A percentile compares a stretch with the other conserved stretches of the same genome.
Evolutionary conservation across 2,797 vertebrate genomes (phyloP).

Genomic region (Pantherophis vulpinus): DNA sequence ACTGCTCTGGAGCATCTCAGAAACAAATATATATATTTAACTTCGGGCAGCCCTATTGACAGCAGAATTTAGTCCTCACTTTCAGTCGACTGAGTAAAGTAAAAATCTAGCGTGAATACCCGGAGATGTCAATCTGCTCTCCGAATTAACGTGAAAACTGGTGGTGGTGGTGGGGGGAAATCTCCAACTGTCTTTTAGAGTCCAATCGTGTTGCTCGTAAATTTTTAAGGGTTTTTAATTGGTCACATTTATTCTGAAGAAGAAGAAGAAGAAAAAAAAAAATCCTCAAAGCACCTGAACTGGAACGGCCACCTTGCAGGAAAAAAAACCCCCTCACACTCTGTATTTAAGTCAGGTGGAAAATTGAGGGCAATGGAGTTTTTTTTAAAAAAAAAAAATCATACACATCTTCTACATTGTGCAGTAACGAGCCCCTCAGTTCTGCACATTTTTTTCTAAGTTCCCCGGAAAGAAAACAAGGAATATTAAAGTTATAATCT

Average conservation of each 20-base stretch:
- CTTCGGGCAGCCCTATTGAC: not conserved
- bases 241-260: not conserved
- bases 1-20: not conserved
- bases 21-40: not conserved
- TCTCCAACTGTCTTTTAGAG: not conserved
- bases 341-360: not conserved
- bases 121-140: not conserved
- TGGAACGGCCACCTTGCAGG: not conserved
- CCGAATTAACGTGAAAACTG: not conserved
- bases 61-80: not conserved
- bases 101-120: not conserved
- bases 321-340: not conserved
- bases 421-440: not conserved
- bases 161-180: accelerated
- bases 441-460: not conserved
- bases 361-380: no score
- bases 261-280: no score
- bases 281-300: not conserved
- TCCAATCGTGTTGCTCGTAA: not conserved
- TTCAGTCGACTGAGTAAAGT: not conserved
- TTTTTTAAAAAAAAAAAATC: not conserved
- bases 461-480: not conserved
- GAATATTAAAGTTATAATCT: not conserved
- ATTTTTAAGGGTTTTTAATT: not conserved
- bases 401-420: not conserved